phyloP scores from a whole-genome alignment of 2,888 invertebrate genomes.

The Eilema sororculum region DNA sequence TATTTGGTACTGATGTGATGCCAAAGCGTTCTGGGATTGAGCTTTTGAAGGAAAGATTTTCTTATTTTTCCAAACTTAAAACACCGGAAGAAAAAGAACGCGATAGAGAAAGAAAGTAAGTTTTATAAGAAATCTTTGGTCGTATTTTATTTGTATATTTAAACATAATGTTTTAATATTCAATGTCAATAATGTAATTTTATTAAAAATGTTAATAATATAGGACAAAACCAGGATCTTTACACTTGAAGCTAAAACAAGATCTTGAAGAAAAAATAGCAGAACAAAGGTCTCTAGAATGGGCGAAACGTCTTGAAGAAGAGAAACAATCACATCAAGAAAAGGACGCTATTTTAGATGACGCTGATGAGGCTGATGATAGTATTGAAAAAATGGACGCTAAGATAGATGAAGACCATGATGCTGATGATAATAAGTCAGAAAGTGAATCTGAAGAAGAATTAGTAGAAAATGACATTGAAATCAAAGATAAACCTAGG shows the following conservation, averaged over 20 bases:
- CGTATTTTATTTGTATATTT: not conserved
- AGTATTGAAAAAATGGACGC: constrained; percentile 79
- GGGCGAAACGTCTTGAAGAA: constrained; percentile 88
- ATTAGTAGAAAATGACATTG: constrained; percentile 66
- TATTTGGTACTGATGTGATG: constrained; percentile 61
- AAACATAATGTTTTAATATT: not conserved
- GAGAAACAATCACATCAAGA: constrained; percentile 78
- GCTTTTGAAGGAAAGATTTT: constrained; percentile 90
- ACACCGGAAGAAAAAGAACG: constrained; percentile 84
- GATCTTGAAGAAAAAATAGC: constrained; percentile 91
- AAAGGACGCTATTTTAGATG: constrained; percentile 67
- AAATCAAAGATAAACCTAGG: constrained; percentile 73
- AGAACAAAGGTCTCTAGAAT: constrained; percentile 89
- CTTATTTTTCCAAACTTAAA: constrained; percentile 88
- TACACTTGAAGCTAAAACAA: constrained; percentile 90
- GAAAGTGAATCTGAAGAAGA: constrained; percentile 85
- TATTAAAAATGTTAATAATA: constrained; percentile 14
- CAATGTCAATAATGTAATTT: not conserved
- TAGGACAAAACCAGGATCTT: constrained; percentile 90
- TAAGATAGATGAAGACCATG: constrained; percentile 67
- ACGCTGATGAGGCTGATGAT: constrained; percentile 72
- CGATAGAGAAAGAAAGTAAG: constrained; percentile 87
- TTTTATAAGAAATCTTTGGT: not conserved
- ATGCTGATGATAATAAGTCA: constrained; percentile 65
- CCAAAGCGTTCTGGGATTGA: constrained; percentile 87